Evolutionary conservation across 2,888 invertebrate genomes (phyloP).

Genomic region (Pyrrhia umbra): DNA sequence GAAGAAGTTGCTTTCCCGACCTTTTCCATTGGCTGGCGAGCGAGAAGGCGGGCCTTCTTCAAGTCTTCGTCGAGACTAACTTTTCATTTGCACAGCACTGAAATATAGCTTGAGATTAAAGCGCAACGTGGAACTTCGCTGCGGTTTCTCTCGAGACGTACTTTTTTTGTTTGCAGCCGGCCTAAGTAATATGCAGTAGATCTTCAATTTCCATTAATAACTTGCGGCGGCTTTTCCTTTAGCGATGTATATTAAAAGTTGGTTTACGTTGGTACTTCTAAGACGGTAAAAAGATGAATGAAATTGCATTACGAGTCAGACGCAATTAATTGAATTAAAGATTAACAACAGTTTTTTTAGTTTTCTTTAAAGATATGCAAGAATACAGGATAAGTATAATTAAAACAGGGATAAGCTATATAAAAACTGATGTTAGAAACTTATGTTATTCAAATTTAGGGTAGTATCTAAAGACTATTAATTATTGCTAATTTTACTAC

Average conservation of each 20-base stretch:
- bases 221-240: slow-evolving; percentile 37
- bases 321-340: not conserved
- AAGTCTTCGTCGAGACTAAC: slow-evolving; percentile 85
- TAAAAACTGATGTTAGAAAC: too few species aligned
- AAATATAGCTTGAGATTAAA: slow-evolving; percentile 89
- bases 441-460: too few species aligned
- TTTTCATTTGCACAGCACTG: slow-evolving; percentile 89
- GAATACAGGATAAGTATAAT: too few species aligned
- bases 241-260: slow-evolving; percentile 38
- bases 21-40: slow-evolving; percentile 88
- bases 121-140: slow-evolving; percentile 83
- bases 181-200: slow-evolving; percentile 70
- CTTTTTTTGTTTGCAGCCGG: slow-evolving; percentile 67
- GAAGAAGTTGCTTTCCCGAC: slow-evolving; percentile 88
- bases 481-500: too few species aligned
- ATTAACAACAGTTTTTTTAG: too few species aligned
- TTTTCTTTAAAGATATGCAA: too few species aligned
- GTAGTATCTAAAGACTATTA: too few species aligned
- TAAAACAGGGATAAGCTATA: too few species aligned
- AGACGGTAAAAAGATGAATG: slow-evolving; percentile 6
- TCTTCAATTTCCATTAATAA: slow-evolving; percentile 68
- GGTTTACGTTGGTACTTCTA: slow-evolving; percentile 2
- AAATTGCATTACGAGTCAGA: not conserved
- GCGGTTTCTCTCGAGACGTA: slow-evolving; percentile 82
- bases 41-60: slow-evolving; percentile 84